Conservation (phyloP, 2,113 vertebrate genomes). For the Dicerorhinus sumatrensis region DNA sequence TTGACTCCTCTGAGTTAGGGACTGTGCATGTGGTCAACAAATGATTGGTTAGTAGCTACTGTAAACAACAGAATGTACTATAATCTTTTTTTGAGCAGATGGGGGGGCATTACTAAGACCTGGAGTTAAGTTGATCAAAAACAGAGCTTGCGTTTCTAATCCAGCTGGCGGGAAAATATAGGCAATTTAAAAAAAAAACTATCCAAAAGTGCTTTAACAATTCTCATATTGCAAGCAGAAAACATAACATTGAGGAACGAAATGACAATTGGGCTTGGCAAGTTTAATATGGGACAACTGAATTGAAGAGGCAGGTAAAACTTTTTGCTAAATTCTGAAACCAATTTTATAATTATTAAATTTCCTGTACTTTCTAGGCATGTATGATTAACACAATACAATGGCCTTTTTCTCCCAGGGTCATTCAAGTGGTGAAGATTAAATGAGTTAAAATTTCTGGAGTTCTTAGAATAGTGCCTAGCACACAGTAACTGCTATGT, state of each 20-base stretch:
- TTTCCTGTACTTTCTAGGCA: slow-evolving; percentile 7
- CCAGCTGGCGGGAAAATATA: slow-evolving; percentile 8
- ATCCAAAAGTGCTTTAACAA: slow-evolving; percentile 26
- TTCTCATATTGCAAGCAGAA: slow-evolving; percentile 16
- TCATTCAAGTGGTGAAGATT: slow-evolving; percentile 15
- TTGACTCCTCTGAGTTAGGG: neutral
- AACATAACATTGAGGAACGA: slow-evolving; percentile 21
- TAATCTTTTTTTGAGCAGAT: neutral
- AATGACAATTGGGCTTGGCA: neutral
- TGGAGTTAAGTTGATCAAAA: slow-evolving; percentile 36
- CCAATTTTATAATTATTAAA: neutral
- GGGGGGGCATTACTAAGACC: neutral
- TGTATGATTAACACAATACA: slow-evolving; percentile 21
- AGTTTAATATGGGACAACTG: neutral
- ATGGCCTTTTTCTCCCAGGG: neutral
- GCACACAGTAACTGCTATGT: slow-evolving; percentile 16
- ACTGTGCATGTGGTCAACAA: neutral
- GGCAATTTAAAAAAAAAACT: slow-evolving; percentile 5
- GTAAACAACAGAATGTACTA: neutral
- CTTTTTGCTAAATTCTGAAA: slow-evolving; percentile 42
- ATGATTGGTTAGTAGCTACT: slow-evolving; percentile 15
- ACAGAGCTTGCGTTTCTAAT: slow-evolving; percentile 10
- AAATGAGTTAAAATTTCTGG: slow-evolving; percentile 28
- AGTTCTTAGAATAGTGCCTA: slow-evolving; percentile 25
- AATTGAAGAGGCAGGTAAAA: slow-evolving; percentile 25